phyloP scores from a whole-genome alignment of 2,797 vertebrate species.

The Periparus ater region DNA sequence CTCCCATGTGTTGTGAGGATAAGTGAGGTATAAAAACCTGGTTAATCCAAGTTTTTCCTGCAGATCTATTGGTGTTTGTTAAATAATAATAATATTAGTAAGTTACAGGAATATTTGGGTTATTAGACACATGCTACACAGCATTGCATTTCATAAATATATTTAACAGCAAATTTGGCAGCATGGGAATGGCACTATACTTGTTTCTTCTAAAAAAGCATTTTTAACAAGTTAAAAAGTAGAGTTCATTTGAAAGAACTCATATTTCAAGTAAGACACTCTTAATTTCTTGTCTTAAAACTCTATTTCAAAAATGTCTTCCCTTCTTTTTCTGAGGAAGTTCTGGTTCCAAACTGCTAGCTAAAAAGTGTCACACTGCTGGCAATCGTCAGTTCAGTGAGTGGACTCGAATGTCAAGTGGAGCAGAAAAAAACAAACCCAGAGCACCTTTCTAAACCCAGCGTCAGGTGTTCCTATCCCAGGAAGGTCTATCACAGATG shows the following conservation, averaged over 20 bases:
- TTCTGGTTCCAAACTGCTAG: background rate
- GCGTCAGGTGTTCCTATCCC: background rate
- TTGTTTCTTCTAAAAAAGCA: background rate
- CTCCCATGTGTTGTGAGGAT: background rate
- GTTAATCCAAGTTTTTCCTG: background rate
- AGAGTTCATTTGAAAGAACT: background rate
- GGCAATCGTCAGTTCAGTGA: background rate
- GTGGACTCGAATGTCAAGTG: background rate
- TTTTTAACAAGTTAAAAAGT: background rate
- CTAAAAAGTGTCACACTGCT: background rate
- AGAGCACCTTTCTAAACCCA: background rate
- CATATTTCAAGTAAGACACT: background rate
- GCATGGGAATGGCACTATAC: background rate
- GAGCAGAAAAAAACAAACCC: background rate
- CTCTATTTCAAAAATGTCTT: background rate
- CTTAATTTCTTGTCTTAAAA: background rate
- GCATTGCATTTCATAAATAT: background rate
- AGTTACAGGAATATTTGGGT: background rate
- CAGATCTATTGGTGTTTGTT: background rate
- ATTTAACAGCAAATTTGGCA: background rate
- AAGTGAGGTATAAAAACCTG: background rate
- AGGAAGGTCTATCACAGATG: background rate
- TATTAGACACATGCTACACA: background rate
- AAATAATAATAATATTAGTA: background rate
- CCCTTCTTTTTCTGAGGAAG: background rate